These are phyloP conservation scores for Pangasianodon hypophthalmus DNA, from an alignment of 2,113 vertebrate genomes.

Conservation along the genomic window DNA sequence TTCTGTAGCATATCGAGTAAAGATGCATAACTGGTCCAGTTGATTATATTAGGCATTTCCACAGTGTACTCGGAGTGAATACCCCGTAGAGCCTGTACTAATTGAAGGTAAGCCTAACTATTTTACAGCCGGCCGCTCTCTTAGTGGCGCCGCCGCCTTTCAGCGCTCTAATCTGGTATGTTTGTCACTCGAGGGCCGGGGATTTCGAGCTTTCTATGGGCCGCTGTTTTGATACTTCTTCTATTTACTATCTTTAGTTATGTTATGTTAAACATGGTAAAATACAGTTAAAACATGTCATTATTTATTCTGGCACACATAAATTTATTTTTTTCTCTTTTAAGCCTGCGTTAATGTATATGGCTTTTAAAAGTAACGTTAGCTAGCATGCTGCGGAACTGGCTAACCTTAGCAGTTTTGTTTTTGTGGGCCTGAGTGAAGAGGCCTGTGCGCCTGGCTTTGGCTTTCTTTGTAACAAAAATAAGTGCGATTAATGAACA, in stretches of 20 bases:
- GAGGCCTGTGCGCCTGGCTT: conserved; percentile 61
- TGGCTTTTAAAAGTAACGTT: not conserved
- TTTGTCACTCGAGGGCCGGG: conserved; percentile 57
- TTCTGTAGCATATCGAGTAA: conserved; percentile 64
- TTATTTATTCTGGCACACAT: not conserved
- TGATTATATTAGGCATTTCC: conserved; percentile 72
- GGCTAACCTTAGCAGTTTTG: conserved; percentile 8
- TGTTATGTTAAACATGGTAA: not conserved
- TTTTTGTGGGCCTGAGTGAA: conserved; percentile 59
- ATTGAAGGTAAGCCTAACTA: conserved; percentile 75
- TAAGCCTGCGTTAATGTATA: not conserved
- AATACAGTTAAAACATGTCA: not conserved
- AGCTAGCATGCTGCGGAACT: conserved; percentile 21
- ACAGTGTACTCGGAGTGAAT: conserved; percentile 76
- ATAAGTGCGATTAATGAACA: conserved; percentile 21
- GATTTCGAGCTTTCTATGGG: conserved; percentile 56
- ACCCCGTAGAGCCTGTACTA: conserved; percentile 73
- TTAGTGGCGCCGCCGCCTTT: conserved; percentile 39
- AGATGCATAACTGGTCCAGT: conserved; percentile 71
- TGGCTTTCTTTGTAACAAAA: conserved; percentile 66
- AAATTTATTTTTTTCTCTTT: not conserved
- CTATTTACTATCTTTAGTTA: not conserved
- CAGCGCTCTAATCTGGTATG: not conserved
- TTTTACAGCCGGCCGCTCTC: conserved; percentile 60
- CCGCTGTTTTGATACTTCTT: conserved; percentile 43